Evolutionary conservation across 2,797 vertebrate genomes (phyloP).

Genomic region (Peromyscus aztecus): DNA sequence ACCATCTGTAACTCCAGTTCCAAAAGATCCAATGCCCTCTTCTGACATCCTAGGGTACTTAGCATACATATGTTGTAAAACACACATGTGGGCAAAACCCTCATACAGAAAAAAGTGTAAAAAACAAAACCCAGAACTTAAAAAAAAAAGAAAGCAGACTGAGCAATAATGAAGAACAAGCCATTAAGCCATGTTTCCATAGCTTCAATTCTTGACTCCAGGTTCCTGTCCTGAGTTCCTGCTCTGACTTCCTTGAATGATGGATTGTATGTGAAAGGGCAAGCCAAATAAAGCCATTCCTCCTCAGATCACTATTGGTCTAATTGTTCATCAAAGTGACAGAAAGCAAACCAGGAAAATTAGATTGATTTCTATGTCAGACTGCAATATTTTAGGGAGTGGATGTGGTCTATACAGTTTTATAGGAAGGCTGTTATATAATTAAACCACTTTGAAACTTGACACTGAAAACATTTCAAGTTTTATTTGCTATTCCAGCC

Average conservation of each 20-base stretch:
- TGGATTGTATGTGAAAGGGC: neutral
- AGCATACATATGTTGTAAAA: neutral
- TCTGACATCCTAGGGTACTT: neutral
- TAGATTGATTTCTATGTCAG: neutral
- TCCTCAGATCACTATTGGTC: neutral
- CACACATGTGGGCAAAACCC: too few species aligned
- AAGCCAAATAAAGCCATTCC: neutral
- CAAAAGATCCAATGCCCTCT: neutral
- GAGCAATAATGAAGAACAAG: neutral
- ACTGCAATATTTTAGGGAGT: neutral
- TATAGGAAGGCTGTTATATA: neutral
- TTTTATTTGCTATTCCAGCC: neutral
- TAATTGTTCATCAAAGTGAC: neutral
- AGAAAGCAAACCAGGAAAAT: neutral
- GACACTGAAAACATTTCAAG: neutral
- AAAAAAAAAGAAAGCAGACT: neutral
- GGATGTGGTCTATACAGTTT: neutral
- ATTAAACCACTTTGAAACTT: constrained; percentile 16
- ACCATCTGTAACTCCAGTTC: neutral
- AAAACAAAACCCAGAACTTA: neutral
- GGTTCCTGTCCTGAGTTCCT: neutral
- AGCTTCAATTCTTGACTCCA: neutral
- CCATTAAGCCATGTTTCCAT: neutral
- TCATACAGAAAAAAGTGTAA: neutral
- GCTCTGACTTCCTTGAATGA: neutral